A percentile compares a stretch with the other conserved stretches of the same genome.
Evolutionary conservation across 2,888 invertebrate species (phyloP).

Genomic region (Leptogaster cylindrica): DNA sequence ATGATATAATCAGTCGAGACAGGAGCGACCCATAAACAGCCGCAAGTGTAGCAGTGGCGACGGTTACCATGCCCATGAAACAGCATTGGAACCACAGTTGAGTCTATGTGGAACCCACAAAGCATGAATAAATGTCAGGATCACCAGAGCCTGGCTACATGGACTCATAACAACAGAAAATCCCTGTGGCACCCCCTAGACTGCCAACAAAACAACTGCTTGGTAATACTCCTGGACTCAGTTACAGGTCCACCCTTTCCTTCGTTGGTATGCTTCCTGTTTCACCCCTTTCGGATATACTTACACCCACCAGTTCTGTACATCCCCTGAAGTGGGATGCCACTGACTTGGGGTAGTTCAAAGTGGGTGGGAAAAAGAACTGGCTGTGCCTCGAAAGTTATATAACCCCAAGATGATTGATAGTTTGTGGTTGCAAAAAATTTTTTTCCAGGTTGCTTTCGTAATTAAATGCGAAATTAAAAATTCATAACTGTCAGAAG

Average conservation of each 20-base stretch:
- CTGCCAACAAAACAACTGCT: conserved; percentile 38
- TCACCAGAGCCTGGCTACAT: conserved; percentile 34
- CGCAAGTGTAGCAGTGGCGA: conserved; percentile 27
- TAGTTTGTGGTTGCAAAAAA: conserved; percentile 41
- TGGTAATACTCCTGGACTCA: conserved; percentile 25
- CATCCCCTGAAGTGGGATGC: not conserved
- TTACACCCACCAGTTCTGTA: not conserved
- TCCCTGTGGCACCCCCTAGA: conserved; percentile 42
- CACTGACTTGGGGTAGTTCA: not conserved
- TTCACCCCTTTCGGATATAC: conserved; percentile 7
- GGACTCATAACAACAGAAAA: conserved; percentile 43
- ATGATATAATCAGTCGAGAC: conserved; percentile 37
- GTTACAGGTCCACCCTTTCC: not conserved
- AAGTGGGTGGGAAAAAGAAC: not conserved
- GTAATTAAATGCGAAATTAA: conserved; percentile 44
- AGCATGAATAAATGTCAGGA: conserved; percentile 35
- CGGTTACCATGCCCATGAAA: conserved; percentile 21
- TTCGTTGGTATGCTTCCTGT: conserved; percentile 2
- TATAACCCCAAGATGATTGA: conserved; percentile 43
- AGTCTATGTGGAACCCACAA: not conserved
- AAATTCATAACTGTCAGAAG: conserved; percentile 45
- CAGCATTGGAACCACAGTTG: conserved; percentile 17
- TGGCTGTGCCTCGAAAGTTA: conserved; percentile 18
- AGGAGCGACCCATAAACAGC: conserved; percentile 33
- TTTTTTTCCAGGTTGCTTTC: conserved; percentile 27